A percentile compares a stretch with the other conserved stretches of the same genome.
Evolutionary conservation across 2,797 vertebrate species (phyloP).

Genomic region (Lemur catta): DNA sequence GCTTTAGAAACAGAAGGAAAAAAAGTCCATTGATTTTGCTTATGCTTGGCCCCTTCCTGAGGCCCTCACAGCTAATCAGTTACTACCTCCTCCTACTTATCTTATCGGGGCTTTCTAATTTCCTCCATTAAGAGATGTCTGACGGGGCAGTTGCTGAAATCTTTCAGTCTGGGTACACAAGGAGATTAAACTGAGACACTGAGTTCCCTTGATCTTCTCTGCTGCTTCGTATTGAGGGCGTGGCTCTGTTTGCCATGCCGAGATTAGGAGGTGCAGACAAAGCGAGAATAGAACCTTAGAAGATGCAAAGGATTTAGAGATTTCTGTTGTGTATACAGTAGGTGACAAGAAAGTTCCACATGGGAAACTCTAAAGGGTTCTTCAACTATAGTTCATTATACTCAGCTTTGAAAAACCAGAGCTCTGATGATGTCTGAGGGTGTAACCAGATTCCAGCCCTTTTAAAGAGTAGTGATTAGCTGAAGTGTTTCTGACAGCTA

Average conservation of each 20-base stretch:
- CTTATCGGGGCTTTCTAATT: conserved; percentile 82
- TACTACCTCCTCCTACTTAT: conserved; percentile 72
- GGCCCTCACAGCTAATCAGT: conserved; percentile 59
- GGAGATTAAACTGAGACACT: conserved; percentile 76
- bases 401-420: conserved; percentile 25
- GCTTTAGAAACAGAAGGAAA: not conserved
- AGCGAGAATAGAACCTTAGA: not conserved
- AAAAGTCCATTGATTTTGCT: conserved; percentile 66
- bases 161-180: conserved; percentile 77
- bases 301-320: not conserved
- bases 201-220: conserved; percentile 66
- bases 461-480: conserved; percentile 63
- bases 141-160: conserved; percentile 76
- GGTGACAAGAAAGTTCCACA: conserved; percentile 52
- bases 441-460: conserved; percentile 36
- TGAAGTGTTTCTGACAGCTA: conserved; percentile 74
- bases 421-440: conserved; percentile 30
- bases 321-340: not conserved
- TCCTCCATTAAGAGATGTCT: conserved; percentile 85
- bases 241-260: conserved; percentile 47
- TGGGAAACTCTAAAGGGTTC: not conserved
- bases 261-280: conserved; percentile 46
- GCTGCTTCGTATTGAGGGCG: conserved; percentile 56
- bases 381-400: not conserved
- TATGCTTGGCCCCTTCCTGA: conserved; percentile 33